These are phyloP conservation scores for Notechis scutatus DNA, from an alignment of 2,113 vertebrate species.

Conservation along the genomic window DNA sequence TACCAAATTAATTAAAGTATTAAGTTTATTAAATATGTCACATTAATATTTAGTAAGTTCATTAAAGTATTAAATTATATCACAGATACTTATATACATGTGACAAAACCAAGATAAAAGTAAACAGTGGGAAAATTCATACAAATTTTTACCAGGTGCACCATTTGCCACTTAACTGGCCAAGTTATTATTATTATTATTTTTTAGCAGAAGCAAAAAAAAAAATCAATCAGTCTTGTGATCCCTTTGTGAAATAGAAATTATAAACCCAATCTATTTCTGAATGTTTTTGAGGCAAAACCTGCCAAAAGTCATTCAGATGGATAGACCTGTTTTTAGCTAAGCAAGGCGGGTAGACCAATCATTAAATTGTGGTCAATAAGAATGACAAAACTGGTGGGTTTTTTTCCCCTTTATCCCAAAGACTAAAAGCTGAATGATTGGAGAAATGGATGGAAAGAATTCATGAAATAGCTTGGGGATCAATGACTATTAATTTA, in stretches of 20 bases:
- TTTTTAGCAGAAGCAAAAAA: not conserved
- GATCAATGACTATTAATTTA: constrained; percentile 78
- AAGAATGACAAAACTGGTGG: constrained; percentile 53
- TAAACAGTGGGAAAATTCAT: constrained; percentile 33
- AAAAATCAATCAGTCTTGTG: constrained; percentile 20
- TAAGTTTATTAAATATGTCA: not conserved
- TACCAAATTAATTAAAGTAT: not conserved
- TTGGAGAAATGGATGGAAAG: constrained; percentile 63
- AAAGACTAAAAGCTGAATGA: constrained; percentile 66
- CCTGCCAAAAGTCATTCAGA: constrained; percentile 59
- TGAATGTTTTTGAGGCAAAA: constrained; percentile 45
- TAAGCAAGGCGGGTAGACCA: constrained; percentile 62
- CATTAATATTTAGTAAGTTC: not conserved
- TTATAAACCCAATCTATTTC: constrained; percentile 41
- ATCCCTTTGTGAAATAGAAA: constrained; percentile 57
- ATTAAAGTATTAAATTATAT: not conserved
- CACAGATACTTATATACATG: not conserved
- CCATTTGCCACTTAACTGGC: not conserved
- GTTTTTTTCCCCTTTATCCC: constrained; percentile 54
- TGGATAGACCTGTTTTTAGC: constrained; percentile 64
- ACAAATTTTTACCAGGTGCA: constrained; percentile 13
- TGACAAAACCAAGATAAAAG: not conserved
- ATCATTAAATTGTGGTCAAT: constrained; percentile 66
- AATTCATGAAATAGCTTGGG: constrained; percentile 61
- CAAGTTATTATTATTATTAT: not conserved